Evolutionary conservation across 1,140 invertebrate genomes (phyloP), one percentile per base, ranked within the genome.

Genomic region (Drosophila simulans): DNA sequence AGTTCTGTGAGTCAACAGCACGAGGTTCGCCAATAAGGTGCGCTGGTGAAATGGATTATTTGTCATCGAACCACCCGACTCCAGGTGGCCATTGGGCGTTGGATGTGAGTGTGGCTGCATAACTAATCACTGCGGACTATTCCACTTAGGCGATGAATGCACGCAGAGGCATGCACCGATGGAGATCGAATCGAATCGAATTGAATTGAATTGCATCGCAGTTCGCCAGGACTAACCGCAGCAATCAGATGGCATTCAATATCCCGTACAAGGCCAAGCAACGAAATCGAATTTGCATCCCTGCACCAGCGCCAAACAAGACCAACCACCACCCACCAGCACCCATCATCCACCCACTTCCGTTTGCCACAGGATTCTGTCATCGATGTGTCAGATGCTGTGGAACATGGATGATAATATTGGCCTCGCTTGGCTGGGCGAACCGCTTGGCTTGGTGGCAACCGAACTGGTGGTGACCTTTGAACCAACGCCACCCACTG

Each of bases 241-340:
- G 43, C 25, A 54, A 57, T 65, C 34, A 20, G 25, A 34, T 43
- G 53, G 46, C 57, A 80, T 60, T 70, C 65, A 80, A 71, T 75
- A 80, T 76, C 72, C 73, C 54, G 73, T 53, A 55, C 77, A 78
- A 72, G 55, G 76, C 60, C 71, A 42, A 42, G 53, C 62, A 49
- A 55, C 64, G 52, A 83, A 83, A 82, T 75, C 80, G 80, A 83
- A 83, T 84, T 84, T 84, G 62, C 77, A 66, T 72, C 45, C 45
- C 27, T 53, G 10, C 39, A 37, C 51, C 58, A 45, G 25, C 17
- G 34, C 34, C 54, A 12, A 31, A 31, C 7, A 31, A 31, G 7
- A 10, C 31, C n/a, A 10, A 1, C 8, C 17, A 20, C 42, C 42
- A 20, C 17, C n/a, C 42, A 20, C 17, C 12, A 43, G 8, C 8